Evolutionary conservation across 2,797 vertebrate genomes (phyloP).

Genomic region (Mycteria americana): DNA sequence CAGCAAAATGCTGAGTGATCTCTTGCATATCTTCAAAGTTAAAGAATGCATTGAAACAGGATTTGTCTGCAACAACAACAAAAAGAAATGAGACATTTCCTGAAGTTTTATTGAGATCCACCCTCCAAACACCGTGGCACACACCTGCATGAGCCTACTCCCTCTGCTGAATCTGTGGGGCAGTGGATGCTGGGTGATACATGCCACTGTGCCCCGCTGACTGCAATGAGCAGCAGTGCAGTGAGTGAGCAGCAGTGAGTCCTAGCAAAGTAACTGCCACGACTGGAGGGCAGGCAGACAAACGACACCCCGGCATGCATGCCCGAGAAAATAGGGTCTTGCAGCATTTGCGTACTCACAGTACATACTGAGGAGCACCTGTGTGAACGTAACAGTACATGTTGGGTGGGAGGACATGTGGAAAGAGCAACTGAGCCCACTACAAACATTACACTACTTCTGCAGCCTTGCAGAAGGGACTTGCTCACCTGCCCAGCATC

Average conservation of each 20-base stretch:
- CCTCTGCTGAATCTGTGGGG: background rate
- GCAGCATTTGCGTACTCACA: background rate
- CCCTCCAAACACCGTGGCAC: background rate
- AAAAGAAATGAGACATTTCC: background rate
- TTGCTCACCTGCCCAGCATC: background rate
- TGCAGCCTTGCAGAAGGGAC: background rate
- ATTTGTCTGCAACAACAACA: conserved; percentile 83
- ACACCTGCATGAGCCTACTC: background rate
- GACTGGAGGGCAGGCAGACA: background rate
- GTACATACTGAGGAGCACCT: background rate
- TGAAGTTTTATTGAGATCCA: background rate
- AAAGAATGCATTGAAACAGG: conserved; percentile 95
- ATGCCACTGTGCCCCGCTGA: background rate
- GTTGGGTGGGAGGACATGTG: background rate
- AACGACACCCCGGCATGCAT: background rate
- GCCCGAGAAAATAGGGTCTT: background rate
- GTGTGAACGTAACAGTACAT: fast-evolving
- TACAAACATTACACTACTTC: background rate
- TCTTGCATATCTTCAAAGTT: conserved; percentile 98
- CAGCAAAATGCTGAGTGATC: conserved; percentile 93
- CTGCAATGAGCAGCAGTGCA: no score
- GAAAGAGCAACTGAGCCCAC: background rate
- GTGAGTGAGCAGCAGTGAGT: background rate
- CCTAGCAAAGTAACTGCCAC: background rate
- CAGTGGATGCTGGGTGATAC: background rate